These are phyloP conservation scores for Mactromeris polynyma DNA, from an alignment of 2,888 invertebrate species.

Conservation along the genomic window DNA sequence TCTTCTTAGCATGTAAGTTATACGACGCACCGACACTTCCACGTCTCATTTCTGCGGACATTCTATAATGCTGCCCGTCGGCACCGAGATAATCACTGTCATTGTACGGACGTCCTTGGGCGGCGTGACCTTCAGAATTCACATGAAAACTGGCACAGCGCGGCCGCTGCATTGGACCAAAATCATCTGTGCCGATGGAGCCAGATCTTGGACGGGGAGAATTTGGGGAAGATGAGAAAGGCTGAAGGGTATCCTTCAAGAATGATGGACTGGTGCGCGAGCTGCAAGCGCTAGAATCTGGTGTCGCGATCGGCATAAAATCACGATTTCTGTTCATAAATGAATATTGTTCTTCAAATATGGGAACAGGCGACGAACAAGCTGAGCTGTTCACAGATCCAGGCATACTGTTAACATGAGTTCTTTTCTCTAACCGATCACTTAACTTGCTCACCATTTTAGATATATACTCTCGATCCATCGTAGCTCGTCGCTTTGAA, in stretches of 20 bases:
- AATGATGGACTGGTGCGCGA: constrained; percentile 78
- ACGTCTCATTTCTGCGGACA: constrained; percentile 80
- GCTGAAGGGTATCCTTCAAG: constrained; percentile 74
- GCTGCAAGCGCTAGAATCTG: constrained; percentile 76
- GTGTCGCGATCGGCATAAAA: constrained; percentile 78
- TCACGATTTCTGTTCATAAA: constrained; percentile 74
- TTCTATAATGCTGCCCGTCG: constrained; percentile 72
- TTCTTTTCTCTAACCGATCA: constrained; percentile 79
- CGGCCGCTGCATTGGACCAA: constrained; percentile 75
- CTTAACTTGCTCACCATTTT: constrained; percentile 81
- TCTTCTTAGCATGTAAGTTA: constrained; percentile 80
- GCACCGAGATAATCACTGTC: constrained; percentile 67
- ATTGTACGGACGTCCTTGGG: constrained; percentile 72
- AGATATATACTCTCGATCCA: constrained; percentile 82
- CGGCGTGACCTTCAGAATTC: constrained; percentile 81
- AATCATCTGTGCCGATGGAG: constrained; percentile 80
- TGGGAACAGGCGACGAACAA: constrained; percentile 81
- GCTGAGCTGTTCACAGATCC: constrained; percentile 80
- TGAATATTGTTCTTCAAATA: constrained; percentile 75
- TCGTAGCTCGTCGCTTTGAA: constrained; percentile 78
- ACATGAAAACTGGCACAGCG: constrained; percentile 83
- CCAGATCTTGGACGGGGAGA: constrained; percentile 79
- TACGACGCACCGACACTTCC: constrained; percentile 82
- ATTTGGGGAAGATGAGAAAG: constrained; percentile 75
- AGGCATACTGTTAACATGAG: constrained; percentile 80